Percentiles rank a stretch among this genome's conserved stretches.
These are phyloP conservation scores for Phyllostomus discolor DNA, from an alignment of 2,113 vertebrate genomes.

Conservation along the genomic window DNA sequence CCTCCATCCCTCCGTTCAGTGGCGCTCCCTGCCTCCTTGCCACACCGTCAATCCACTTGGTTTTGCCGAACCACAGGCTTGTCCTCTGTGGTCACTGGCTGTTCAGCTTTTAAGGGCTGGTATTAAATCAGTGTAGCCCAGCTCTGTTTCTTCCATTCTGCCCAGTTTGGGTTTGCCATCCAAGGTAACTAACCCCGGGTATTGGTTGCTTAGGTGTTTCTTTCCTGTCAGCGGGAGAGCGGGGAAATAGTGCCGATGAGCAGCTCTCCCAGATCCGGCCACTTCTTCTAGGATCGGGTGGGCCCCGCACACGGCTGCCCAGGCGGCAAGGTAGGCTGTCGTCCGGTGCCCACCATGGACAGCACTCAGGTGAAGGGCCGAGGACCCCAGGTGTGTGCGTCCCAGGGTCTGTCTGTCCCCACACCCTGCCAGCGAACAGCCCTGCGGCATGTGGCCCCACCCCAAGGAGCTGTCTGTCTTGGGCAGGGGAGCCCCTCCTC, in stretches of 20 bases:
- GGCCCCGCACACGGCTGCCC: not conserved
- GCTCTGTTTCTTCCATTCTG: not conserved
- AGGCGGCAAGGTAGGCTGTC: not conserved
- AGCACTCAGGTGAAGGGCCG: not conserved
- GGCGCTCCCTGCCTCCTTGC: not conserved
- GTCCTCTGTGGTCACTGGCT: not conserved
- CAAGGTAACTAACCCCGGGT: not conserved
- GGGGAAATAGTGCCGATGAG: not conserved
- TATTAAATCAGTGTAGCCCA: not conserved
- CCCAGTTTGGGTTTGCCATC: not conserved
- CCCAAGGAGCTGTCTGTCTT: not conserved
- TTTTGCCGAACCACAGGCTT: not conserved
- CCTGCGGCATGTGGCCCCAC: not conserved
- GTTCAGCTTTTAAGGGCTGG: not conserved
- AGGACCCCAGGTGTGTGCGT: too few relatives aligned
- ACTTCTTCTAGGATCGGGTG: not conserved
- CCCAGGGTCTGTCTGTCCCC: not conserved
- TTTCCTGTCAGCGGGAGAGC: not conserved
- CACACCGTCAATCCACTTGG: not conserved
- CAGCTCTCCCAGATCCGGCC: not conserved
- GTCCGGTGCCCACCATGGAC: not conserved
- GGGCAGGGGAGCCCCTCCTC: too few relatives aligned
- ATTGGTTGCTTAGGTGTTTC: not conserved
- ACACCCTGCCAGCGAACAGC: not conserved
- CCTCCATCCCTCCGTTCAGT: too few relatives aligned